phyloP scores from a whole-genome alignment of 2,888 invertebrate species.

The Cinara cedri region DNA sequence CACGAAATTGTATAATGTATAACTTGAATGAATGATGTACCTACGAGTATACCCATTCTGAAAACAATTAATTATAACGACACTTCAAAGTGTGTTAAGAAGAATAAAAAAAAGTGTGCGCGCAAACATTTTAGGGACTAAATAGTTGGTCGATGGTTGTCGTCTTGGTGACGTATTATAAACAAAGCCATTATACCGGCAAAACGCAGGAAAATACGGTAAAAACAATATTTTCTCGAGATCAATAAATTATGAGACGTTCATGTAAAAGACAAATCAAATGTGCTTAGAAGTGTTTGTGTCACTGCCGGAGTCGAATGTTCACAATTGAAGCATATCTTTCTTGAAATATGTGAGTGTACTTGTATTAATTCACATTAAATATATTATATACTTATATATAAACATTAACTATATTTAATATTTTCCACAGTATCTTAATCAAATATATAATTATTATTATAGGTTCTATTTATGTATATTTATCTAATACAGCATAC shows the following conservation, averaged over 20 bases:
- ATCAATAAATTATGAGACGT: conserved; percentile 55
- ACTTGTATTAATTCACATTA: no score
- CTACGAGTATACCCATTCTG: not conserved
- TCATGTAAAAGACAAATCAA: conserved; percentile 51
- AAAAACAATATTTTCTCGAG: conserved; percentile 54
- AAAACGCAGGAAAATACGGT: conserved; percentile 53
- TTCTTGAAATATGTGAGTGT: conserved; percentile 39
- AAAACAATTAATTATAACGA: conserved; percentile 52
- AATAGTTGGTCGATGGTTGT: conserved; percentile 53
- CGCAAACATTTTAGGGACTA: conserved; percentile 25
- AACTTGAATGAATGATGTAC: not conserved
- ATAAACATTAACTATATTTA: no score
- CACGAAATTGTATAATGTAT: not conserved
- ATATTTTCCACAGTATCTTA: no score
- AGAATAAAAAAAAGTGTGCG: conserved; percentile 24
- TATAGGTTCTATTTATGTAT: no score
- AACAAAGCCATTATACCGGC: conserved; percentile 56
- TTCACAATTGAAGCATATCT: not conserved
- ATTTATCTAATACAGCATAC: no score
- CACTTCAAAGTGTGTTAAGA: conserved; percentile 47
- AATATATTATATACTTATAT: no score
- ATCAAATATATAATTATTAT: no score
- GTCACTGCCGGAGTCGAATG: conserved; percentile 48
- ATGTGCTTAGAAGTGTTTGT: conserved; percentile 50
- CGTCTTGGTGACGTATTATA: conserved; percentile 51